Conservation (phyloP, 2,797 vertebrate genomes). For the Hypotaenidia okinawae region DNA sequence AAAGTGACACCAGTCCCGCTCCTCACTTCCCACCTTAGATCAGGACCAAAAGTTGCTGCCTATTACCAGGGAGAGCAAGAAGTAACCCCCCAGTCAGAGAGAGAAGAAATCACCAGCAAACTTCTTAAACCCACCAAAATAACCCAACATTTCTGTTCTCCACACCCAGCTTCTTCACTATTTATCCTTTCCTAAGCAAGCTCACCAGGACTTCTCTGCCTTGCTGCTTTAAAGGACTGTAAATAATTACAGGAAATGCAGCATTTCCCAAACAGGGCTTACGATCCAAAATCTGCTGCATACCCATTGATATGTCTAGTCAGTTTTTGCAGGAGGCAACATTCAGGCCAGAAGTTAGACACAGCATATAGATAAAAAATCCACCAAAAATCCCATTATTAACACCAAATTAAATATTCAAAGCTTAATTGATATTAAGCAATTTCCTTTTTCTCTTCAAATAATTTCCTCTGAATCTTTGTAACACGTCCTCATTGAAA, state of each 20-base stretch:
- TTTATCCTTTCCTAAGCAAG: neutral
- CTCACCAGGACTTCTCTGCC: neutral
- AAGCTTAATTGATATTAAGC: neutral
- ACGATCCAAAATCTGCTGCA: neutral
- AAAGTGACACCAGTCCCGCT: neutral
- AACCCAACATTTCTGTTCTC: neutral
- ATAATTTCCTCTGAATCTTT: neutral
- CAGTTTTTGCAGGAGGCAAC: neutral
- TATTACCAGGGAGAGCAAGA: fast-evolving
- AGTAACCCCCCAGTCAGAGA: neutral
- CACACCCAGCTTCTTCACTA: neutral
- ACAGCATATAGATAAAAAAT: neutral
- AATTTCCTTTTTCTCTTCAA: neutral
- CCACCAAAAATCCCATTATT: too few relatives aligned
- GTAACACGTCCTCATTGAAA: too few relatives aligned
- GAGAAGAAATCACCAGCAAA: neutral
- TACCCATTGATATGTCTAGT: neutral
- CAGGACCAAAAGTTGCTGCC: neutral
- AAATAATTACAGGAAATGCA: neutral
- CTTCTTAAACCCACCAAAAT: neutral
- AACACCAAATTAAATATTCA: neutral
- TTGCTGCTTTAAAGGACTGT: neutral
- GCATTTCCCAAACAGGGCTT: too few relatives aligned
- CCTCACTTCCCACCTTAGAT: neutral
- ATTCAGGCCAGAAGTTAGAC: neutral